Base-by-base conservation (phyloP, 2,888 invertebrate species). In the Steinernema scapterisci region DNA sequence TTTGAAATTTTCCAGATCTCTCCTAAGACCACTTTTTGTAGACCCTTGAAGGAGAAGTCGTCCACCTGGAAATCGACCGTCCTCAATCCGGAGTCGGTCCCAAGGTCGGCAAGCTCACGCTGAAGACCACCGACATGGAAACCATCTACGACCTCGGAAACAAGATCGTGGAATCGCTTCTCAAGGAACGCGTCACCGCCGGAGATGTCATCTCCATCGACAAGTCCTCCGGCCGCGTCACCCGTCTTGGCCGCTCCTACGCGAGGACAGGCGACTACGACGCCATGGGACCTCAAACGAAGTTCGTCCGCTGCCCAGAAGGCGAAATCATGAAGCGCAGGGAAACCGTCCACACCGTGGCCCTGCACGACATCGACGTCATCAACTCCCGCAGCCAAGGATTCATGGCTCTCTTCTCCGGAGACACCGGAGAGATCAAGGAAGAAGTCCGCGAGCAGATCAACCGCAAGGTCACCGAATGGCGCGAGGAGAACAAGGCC, bases 81-180 rank as follows among this genome's bases (percentile, higher is more conserved):
- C 95, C 96, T 0, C 95, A 95, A 0, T 93, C 95, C 0, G 95
- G 94, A 25, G 92, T 93, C 11, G 85, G 86, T 6, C 82, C 84
- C 16, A 85, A 85, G 73, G 81, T 86, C 16, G 88, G 87, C 75
- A 94, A 97, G 85, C 90, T 99, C 45, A 97, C 97, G 0, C 90
- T 99, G 63, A 99, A 99, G 90, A 99, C 99, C 0, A 97, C 97
- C 0, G 99, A 99, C 89, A 99, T 99, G 99, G 99, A 99, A 89
- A 97, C 99, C 0, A 93, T 97, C 79, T 99, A 99, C 88, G 99
- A 99, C 88, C 91, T 99, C 88, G 99, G 99, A 0, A 97, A 75
- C 27, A 87, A 86, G 75, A 83, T 86, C 82, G 80, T 84, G 13
- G 86, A 86, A 23, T 78, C 81, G 3, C 79, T 85, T 44, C 76